Evolutionary conservation across 2,888 invertebrate species (phyloP).

Genomic region (Hesperia comma): DNA sequence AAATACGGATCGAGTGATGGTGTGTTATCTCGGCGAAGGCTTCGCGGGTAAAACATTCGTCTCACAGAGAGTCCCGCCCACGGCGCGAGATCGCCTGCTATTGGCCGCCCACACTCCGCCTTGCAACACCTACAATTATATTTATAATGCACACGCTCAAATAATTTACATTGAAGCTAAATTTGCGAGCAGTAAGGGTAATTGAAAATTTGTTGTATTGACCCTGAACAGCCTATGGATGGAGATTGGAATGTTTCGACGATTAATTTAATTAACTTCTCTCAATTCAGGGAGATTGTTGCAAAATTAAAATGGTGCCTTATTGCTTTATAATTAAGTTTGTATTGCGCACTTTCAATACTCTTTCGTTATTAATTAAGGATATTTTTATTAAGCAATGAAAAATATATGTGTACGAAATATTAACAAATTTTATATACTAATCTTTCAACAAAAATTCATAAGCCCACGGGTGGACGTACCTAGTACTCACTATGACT

Average conservation of each 20-base stretch:
- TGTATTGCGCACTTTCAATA: slow-evolving; percentile 1
- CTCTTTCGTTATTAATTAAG: background rate
- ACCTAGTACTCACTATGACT: too few relatives aligned
- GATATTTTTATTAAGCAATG: background rate
- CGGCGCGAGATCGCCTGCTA: slow-evolving; percentile 57
- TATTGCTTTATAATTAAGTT: slow-evolving; percentile 9
- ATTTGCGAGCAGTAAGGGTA: slow-evolving; percentile 81
- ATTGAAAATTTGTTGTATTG: slow-evolving; percentile 84
- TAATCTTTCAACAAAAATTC: too few relatives aligned
- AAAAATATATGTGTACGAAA: too few relatives aligned
- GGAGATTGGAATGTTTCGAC: slow-evolving; percentile 43
- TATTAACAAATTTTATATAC: too few relatives aligned
- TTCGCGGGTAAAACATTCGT: slow-evolving; percentile 79
- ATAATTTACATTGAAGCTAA: slow-evolving; percentile 84
- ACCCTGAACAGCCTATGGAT: slow-evolving; percentile 68
- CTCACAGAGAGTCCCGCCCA: slow-evolving; percentile 75
- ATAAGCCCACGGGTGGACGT: too few relatives aligned
- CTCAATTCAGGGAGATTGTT: slow-evolving; percentile 11
- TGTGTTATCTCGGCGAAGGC: slow-evolving; percentile 68
- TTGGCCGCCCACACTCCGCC: slow-evolving; percentile 72
- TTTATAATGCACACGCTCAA: slow-evolving; percentile 82
- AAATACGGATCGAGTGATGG: slow-evolving; percentile 39
- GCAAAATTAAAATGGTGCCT: slow-evolving; percentile 18
- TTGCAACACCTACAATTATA: slow-evolving; percentile 80
- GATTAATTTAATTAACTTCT: slow-evolving; percentile 61